Percentiles rank a stretch among this genome's conserved stretches.
These are phyloP conservation scores for Papilio helenus DNA, from an alignment of 1,140 invertebrate species.

Conservation along the genomic window DNA sequence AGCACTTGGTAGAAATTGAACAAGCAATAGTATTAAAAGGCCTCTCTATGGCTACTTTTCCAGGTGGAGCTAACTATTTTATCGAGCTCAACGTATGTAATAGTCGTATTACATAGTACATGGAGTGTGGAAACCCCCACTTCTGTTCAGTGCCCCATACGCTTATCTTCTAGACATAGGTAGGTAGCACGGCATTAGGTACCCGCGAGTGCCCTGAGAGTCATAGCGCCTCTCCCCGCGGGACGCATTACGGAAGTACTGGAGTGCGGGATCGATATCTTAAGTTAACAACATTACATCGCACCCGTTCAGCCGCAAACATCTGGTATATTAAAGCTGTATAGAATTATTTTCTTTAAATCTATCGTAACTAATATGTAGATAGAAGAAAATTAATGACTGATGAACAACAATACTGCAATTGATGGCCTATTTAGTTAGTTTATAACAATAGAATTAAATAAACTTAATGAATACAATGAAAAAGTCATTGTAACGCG, in stretches of 20 bases:
- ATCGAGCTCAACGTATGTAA: too few species aligned
- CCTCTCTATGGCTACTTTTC: background rate
- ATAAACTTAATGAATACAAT: background rate
- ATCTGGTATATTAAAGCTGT: conserved; percentile 31
- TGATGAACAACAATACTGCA: background rate
- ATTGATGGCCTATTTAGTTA: background rate
- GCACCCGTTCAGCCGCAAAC: conserved; percentile 56
- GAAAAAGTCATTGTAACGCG: background rate
- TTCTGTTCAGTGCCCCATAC: background rate
- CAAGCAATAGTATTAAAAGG: too few species aligned
- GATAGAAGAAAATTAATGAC: background rate
- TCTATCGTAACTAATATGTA: background rate
- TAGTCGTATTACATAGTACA: background rate
- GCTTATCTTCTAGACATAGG: background rate
- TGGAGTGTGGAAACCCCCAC: background rate
- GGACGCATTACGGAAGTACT: conserved; percentile 79
- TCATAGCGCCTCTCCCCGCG: conserved; percentile 72
- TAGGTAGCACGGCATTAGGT: conserved; percentile 70
- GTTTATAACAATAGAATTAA: background rate
- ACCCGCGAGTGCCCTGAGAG: conserved; percentile 63
- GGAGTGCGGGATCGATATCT: conserved; percentile 75
- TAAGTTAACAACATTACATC: conserved; percentile 75
- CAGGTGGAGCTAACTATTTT: background rate
- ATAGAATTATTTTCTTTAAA: background rate
- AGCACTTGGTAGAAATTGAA: too few species aligned